Evolutionary conservation across 2,797 vertebrate genomes (phyloP).

Genomic region (Nannoperca australis): DNA sequence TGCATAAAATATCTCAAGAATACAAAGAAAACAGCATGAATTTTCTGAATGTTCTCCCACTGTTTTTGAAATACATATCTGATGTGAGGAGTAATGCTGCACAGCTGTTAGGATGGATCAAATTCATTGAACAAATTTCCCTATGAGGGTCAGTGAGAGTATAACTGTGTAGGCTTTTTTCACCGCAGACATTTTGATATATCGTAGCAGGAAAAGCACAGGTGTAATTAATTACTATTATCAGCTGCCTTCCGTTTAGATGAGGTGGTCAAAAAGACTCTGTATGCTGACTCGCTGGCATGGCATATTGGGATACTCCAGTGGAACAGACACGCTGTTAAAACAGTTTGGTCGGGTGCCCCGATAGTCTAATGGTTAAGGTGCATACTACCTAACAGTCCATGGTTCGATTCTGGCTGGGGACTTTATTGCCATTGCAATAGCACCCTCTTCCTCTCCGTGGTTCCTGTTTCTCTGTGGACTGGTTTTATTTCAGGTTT

Average conservation of each 20-base stretch:
- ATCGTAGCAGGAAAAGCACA: background rate
- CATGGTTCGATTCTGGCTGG: background rate
- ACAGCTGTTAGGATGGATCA: background rate
- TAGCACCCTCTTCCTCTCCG: too few relatives aligned
- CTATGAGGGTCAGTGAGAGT: background rate
- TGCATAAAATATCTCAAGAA: slow-evolving; percentile 65
- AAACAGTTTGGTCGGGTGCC: background rate
- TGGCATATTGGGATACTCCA: background rate
- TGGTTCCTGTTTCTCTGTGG: background rate
- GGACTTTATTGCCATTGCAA: background rate
- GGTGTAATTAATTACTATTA: slow-evolving; percentile 10
- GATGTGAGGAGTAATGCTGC: slow-evolving; percentile 14
- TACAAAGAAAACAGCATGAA: slow-evolving; percentile 38
- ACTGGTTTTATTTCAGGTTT: background rate
- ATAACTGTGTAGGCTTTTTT: slow-evolving; percentile 2
- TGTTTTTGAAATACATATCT: slow-evolving; percentile 4
- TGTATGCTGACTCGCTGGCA: background rate
- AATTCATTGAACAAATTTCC: background rate
- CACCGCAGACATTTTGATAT: slow-evolving; percentile 18
- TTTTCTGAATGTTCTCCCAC: slow-evolving; percentile 25
- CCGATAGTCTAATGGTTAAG: background rate
- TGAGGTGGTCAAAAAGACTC: background rate
- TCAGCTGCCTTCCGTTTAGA: slow-evolving; percentile 1
- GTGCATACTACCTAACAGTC: background rate
- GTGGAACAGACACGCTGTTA: slow-evolving; percentile 3